Evolutionary conservation across 2,888 invertebrate genomes (phyloP).

Genomic region (Conistra vaccinii): DNA sequence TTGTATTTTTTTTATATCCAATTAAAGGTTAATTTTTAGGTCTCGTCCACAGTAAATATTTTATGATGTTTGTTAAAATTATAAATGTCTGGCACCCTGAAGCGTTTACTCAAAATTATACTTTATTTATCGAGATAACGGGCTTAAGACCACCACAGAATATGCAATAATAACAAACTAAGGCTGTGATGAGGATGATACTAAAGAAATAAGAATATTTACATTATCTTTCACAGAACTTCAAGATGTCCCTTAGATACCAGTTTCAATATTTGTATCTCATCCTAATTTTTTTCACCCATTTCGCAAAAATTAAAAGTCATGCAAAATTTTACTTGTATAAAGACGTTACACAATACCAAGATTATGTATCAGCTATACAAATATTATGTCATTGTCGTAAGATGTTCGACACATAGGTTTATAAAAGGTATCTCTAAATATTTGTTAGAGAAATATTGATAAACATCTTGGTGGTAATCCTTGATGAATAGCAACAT

Average conservation of each 20-base stretch:
- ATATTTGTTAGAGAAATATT: slow-evolving; percentile 84
- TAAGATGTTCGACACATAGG: slow-evolving; percentile 73
- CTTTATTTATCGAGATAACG: slow-evolving; percentile 10
- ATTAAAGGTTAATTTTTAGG: slow-evolving; percentile 14
- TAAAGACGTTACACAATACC: slow-evolving; percentile 75
- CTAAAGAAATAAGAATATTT: slow-evolving; percentile 10
- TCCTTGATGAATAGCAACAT: slow-evolving; percentile 79
- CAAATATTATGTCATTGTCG: slow-evolving; percentile 87
- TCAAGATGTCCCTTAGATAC: slow-evolving; percentile 31
- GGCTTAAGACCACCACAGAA: slow-evolving; percentile 28
- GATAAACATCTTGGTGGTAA: slow-evolving; percentile 86
- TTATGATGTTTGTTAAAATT: slow-evolving; percentile 40
- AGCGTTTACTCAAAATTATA: slow-evolving; percentile 8
- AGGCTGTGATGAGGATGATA: not conserved
- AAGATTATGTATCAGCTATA: slow-evolving; percentile 78
- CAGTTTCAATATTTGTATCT: slow-evolving; percentile 58
- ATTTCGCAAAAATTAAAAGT: slow-evolving; percentile 71
- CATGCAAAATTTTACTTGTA: slow-evolving; percentile 77
- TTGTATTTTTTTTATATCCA: slow-evolving; percentile 22
- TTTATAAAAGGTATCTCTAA: slow-evolving; percentile 70
- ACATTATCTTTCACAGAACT: slow-evolving; percentile 18
- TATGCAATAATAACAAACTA: slow-evolving; percentile 8
- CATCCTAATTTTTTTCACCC: slow-evolving; percentile 28
- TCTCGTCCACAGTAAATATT: slow-evolving; percentile 19
- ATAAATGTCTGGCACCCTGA: slow-evolving; percentile 36